Percentiles rank a stretch among this genome's conserved stretches.
These are phyloP conservation scores for Odontocerum albicorne DNA, from an alignment of 2,888 invertebrate genomes.

Conservation along the genomic window DNA sequence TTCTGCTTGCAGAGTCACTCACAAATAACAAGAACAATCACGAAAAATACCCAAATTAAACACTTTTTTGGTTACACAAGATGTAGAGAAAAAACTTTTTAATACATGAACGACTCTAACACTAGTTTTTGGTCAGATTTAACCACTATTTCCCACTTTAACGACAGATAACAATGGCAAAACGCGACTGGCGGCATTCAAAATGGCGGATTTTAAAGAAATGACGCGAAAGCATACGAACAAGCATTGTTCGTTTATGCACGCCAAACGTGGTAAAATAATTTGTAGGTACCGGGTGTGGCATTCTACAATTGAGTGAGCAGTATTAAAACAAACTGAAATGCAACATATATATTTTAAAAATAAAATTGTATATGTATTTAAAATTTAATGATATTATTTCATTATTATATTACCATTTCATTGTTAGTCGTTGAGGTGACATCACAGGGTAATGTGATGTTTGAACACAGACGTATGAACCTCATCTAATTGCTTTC, in stretches of 20 bases:
- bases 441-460: too few species aligned
- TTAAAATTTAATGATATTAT: too few species aligned
- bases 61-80: constrained; percentile 51
- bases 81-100: constrained; percentile 3
- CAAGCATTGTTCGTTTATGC: constrained; percentile 17
- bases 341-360: too few species aligned
- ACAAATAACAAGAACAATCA: constrained; percentile 58
- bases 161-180: constrained; percentile 35
- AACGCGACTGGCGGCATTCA: constrained; percentile 60
- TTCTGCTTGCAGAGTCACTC: constrained; percentile 43
- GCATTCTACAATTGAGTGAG: too few species aligned
- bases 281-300: too few species aligned
- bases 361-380: too few species aligned
- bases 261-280: too few species aligned
- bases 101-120: constrained; percentile 4
- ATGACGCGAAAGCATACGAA: constrained; percentile 52
- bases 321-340: too few species aligned
- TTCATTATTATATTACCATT: too few species aligned
- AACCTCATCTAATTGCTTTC: too few species aligned
- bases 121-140: constrained; percentile 19
- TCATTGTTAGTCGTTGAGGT: too few species aligned
- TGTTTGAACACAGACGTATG: too few species aligned
- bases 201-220: constrained; percentile 53
- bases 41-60: constrained; percentile 48
- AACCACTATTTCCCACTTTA: constrained; percentile 24